Conservation (phyloP, 2,797 vertebrate genomes). For the Helostoma temminkii region DNA sequence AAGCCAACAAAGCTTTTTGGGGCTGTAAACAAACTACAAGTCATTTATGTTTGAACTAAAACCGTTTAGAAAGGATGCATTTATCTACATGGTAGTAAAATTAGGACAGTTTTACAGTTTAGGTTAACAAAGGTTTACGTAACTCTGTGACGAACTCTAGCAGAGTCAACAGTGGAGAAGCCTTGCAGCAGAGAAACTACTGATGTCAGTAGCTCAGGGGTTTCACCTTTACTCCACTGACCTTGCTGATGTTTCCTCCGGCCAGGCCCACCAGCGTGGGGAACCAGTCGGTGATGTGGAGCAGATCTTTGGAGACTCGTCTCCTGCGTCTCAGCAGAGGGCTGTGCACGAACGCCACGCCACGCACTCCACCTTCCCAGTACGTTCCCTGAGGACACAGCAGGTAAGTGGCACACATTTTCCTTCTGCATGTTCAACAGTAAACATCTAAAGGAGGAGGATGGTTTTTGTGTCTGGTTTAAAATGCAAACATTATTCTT, state of each 20-base stretch:
- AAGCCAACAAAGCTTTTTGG: constrained; percentile 48
- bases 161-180: too few species aligned
- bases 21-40: background rate
- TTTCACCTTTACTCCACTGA: too few species aligned
- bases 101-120: constrained; percentile 19
- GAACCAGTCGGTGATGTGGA: constrained; percentile 98
- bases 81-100: constrained; percentile 13
- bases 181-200: too few species aligned
- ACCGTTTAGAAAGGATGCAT: constrained; percentile 11
- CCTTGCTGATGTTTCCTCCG: constrained; percentile 85
- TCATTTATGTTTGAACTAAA: constrained; percentile 27
- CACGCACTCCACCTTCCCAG: constrained; percentile 95
- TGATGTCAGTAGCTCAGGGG: too few species aligned
- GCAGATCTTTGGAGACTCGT: constrained; percentile 88
- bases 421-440: too few species aligned
- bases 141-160: too few species aligned
- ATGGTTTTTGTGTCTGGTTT: too few species aligned
- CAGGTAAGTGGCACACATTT: too few species aligned
- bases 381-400: constrained; percentile 87
- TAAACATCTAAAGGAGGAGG: too few species aligned
- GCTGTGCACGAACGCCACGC: constrained; percentile 95
- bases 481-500: too few species aligned
- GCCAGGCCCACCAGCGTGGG: constrained; percentile 93
- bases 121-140: too few species aligned
- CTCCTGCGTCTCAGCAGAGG: constrained; percentile 90